Evolutionary conservation across 2,888 invertebrate species (phyloP).

Genomic region (Electrophaes corylata): DNA sequence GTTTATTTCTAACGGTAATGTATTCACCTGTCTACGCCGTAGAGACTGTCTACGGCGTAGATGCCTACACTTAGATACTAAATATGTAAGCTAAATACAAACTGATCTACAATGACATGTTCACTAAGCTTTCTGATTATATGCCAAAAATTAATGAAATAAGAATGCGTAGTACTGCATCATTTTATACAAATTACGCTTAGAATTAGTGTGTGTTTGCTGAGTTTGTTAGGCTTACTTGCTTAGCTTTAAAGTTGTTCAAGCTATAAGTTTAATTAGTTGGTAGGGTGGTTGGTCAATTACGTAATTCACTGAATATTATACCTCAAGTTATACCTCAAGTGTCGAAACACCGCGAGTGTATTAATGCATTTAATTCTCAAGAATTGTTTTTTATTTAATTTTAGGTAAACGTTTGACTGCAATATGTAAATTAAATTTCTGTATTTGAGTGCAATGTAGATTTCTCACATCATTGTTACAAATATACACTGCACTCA

Average conservation of each 20-base stretch:
- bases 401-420: too few relatives aligned
- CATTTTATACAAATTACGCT: not conserved
- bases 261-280: not conserved
- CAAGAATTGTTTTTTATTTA: too few relatives aligned
- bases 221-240: not conserved
- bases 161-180: too few relatives aligned
- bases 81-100: not conserved
- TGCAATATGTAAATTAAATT: too few relatives aligned
- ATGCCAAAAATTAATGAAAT: too few relatives aligned
- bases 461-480: conserved; percentile 12
- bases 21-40: conserved; percentile 4
- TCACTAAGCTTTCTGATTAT: too few relatives aligned
- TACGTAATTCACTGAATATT: not conserved
- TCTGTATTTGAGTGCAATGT: not conserved
- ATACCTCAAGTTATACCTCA: too few relatives aligned
- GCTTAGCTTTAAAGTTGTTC: not conserved
- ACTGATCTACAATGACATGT: too few relatives aligned
- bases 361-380: too few relatives aligned
- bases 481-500: too few relatives aligned
- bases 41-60: conserved; percentile 11
- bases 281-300: conserved; percentile 7
- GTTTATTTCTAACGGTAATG: too few relatives aligned
- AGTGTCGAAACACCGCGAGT: too few relatives aligned
- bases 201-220: not conserved
- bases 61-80: not conserved